A percentile compares a stretch with the other conserved stretches of the same genome.
Evolutionary conservation across 2,888 invertebrate species (phyloP).

Genomic region (Tinea pellionella): DNA sequence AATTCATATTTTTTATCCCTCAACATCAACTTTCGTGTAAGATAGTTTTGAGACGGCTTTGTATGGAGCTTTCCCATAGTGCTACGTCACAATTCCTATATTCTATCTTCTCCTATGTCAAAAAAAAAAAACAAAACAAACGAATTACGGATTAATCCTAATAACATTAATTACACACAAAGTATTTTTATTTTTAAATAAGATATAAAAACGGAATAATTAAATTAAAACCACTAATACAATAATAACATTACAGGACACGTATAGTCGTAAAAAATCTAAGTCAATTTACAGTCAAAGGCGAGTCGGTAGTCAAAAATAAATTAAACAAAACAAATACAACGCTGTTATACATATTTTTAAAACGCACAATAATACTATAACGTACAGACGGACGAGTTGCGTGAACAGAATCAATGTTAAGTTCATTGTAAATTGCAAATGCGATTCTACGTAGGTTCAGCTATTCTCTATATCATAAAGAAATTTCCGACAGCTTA

Average conservation of each 20-base stretch:
- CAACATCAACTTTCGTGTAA: too few relatives aligned
- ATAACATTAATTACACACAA: too few relatives aligned
- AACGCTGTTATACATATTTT: background rate
- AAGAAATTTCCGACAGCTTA: background rate
- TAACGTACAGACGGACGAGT: background rate
- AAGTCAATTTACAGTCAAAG: background rate
- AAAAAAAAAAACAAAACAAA: too few relatives aligned
- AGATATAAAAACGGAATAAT: too few relatives aligned
- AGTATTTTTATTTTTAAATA: too few relatives aligned
- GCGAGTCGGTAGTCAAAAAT: background rate
- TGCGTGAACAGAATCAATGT: conserved; percentile 2
- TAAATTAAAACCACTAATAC: too few relatives aligned
- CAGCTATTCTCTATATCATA: background rate
- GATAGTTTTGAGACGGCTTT: too few relatives aligned
- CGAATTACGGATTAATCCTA: too few relatives aligned
- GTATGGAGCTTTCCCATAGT: too few relatives aligned
- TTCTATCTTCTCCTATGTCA: too few relatives aligned
- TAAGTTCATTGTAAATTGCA: conserved; percentile 5
- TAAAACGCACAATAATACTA: background rate
- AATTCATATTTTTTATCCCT: too few relatives aligned
- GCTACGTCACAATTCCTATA: too few relatives aligned
- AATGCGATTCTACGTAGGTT: background rate
- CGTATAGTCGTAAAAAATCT: background rate
- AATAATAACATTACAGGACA: background rate
- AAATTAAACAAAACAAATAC: background rate